Conservation (phyloP, 2,797 vertebrate species). For the Trichosurus vulpecula region DNA sequence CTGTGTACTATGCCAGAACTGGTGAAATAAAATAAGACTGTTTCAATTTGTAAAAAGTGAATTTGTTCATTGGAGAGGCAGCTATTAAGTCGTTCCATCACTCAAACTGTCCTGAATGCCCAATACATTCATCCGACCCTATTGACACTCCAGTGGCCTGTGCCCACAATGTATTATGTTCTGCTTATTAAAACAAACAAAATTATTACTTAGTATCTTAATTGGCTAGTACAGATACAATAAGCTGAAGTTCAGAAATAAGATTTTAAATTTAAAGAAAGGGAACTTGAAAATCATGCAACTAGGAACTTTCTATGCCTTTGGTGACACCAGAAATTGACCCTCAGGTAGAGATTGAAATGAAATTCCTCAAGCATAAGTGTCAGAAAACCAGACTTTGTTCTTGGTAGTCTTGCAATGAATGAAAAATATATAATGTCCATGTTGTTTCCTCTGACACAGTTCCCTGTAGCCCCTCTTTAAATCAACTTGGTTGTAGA, state of each 20-base stretch:
- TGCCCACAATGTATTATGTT: neutral
- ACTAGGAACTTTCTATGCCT: constrained; percentile 1
- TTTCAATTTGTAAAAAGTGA: neutral
- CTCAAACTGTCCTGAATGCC: neutral
- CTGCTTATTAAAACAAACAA: neutral
- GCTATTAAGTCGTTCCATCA: neutral
- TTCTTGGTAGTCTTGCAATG: constrained; percentile 51
- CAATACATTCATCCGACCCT: neutral
- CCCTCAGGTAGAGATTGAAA: neutral
- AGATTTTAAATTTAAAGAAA: neutral
- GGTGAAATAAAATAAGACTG: neutral
- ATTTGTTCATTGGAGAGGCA: constrained; percentile 1
- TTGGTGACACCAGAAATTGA: constrained; percentile 21
- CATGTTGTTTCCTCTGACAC: constrained; percentile 64
- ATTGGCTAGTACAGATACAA: neutral
- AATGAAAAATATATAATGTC: constrained; percentile 58
- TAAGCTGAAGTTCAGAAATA: constrained; percentile 37
- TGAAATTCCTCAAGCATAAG: constrained; percentile 44
- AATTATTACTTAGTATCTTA: constrained; percentile 7
- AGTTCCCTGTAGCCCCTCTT: constrained; percentile 48
- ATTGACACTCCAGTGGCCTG: neutral
- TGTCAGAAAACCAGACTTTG: constrained; percentile 66
- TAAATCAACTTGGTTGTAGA: constrained; percentile 64
- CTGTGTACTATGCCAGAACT: neutral
- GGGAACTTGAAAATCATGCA: neutral